Evolutionary conservation across 2,888 invertebrate genomes (phyloP).

Genomic region (Globia sparganii): DNA sequence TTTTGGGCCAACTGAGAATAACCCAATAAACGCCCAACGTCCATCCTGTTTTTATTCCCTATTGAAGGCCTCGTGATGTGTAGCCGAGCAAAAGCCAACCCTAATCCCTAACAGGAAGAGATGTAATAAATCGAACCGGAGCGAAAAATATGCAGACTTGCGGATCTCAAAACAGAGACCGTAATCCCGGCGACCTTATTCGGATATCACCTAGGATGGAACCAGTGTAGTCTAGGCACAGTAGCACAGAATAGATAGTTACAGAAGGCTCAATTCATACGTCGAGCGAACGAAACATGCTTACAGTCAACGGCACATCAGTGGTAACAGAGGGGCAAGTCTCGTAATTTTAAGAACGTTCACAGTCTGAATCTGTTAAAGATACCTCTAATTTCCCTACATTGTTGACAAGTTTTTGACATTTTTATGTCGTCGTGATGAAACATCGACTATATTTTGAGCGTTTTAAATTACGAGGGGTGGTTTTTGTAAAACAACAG

Average conservation of each 20-base stretch:
- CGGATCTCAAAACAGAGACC: slow-evolving; percentile 58
- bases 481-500: too few species aligned
- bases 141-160: slow-evolving; percentile 68
- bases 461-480: background rate
- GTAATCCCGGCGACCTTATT: slow-evolving; percentile 61
- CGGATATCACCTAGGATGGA: slow-evolving; percentile 42
- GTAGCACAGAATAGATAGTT: background rate
- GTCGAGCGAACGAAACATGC: background rate
- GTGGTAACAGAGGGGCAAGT: background rate
- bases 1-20: slow-evolving; percentile 38
- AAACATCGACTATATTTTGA: background rate
- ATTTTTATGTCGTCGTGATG: background rate
- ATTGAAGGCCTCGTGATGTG: slow-evolving; percentile 60
- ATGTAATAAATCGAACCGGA: slow-evolving; percentile 63
- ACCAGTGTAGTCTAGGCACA: slow-evolving; percentile 49
- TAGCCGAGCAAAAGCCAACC: slow-evolving; percentile 61
- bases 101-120: slow-evolving; percentile 55
- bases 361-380: background rate
- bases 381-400: background rate
- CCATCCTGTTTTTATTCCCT: slow-evolving; percentile 53
- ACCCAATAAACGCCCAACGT: slow-evolving; percentile 50
- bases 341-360: background rate
- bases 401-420: background rate
- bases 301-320: background rate
- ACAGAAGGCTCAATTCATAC: background rate